Conservation (phyloP, 2,888 invertebrate genomes). For the Folsomia candida region DNA sequence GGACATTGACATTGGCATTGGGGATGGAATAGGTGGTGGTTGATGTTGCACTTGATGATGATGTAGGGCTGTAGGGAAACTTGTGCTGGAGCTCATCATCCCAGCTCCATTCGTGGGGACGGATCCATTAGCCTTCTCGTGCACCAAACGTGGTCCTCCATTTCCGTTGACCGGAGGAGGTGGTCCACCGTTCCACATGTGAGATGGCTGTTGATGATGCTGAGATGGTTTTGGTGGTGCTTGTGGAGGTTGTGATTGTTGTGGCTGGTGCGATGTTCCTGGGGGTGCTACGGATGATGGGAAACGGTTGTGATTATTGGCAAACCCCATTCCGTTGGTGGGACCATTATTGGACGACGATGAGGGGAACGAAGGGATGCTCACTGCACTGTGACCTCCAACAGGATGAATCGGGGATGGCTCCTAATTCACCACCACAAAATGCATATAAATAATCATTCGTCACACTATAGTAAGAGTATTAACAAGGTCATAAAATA, state of each 20-base stretch:
- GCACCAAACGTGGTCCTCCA: conserved; percentile 34
- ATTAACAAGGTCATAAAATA: no score
- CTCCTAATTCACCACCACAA: conserved; percentile 23
- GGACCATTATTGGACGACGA: conserved; percentile 30
- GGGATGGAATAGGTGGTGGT: conserved; percentile 26
- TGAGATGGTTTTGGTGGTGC: conserved; percentile 28
- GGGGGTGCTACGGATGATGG: conserved; percentile 9
- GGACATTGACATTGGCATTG: conserved; percentile 31
- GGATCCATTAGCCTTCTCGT: conserved; percentile 26
- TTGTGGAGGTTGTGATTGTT: conserved; percentile 13
- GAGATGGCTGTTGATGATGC: conserved; percentile 17
- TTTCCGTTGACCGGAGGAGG: conserved; percentile 22
- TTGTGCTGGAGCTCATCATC: conserved; percentile 45
- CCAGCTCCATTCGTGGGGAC: conserved; percentile 31
- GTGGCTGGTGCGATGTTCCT: not conserved
- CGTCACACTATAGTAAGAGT: no score
- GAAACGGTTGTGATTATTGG: conserved; percentile 29
- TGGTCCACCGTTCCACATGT: conserved; percentile 35
- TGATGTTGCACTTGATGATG: conserved; percentile 33
- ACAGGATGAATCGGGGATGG: conserved; percentile 42
- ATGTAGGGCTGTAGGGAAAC: conserved; percentile 47
- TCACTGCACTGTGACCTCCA: conserved; percentile 27
- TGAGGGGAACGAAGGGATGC: conserved; percentile 34
- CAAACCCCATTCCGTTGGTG: conserved; percentile 32
- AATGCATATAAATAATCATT: not conserved